phyloP scores from a whole-genome alignment of 2,113 vertebrate genomes.

The Gobius niger region DNA sequence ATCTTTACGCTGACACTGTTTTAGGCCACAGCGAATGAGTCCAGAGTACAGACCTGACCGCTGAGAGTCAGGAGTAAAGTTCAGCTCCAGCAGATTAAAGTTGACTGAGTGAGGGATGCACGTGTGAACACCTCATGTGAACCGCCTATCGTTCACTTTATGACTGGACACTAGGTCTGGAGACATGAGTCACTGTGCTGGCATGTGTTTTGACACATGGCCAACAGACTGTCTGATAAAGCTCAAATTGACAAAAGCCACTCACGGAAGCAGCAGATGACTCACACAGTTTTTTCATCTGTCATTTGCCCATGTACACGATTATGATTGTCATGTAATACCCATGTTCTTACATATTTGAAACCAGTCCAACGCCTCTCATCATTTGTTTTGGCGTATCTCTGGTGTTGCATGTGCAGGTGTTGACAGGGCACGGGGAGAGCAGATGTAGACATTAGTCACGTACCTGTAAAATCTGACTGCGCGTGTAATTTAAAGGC shows the following conservation, averaged over 20 bases:
- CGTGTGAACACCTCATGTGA: too few relatives aligned
- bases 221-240: not conserved
- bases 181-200: not conserved
- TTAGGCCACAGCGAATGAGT: constrained; percentile 5
- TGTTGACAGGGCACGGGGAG: not conserved
- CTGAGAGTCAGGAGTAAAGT: constrained; percentile 44
- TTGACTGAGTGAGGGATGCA: too few relatives aligned
- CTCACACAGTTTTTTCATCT: not conserved
- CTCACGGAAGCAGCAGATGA: too few relatives aligned
- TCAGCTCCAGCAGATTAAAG: constrained; percentile 28
- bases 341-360: not conserved
- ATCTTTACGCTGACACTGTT: not conserved
- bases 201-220: not conserved
- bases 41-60: constrained; percentile 40
- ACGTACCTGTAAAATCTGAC: not conserved
- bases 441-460: not conserved
- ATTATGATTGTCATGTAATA: not conserved
- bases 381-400: constrained; percentile 14
- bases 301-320: not conserved
- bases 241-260: not conserved
- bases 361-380: constrained; percentile 34
- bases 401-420: not conserved
- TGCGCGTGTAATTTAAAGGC: not conserved
- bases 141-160: constrained; percentile 3
- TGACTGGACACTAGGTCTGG: constrained; percentile 2